These are phyloP conservation scores for Gymnothorax javanicus DNA, from an alignment of 2,797 vertebrate genomes.

Conservation along the genomic window DNA sequence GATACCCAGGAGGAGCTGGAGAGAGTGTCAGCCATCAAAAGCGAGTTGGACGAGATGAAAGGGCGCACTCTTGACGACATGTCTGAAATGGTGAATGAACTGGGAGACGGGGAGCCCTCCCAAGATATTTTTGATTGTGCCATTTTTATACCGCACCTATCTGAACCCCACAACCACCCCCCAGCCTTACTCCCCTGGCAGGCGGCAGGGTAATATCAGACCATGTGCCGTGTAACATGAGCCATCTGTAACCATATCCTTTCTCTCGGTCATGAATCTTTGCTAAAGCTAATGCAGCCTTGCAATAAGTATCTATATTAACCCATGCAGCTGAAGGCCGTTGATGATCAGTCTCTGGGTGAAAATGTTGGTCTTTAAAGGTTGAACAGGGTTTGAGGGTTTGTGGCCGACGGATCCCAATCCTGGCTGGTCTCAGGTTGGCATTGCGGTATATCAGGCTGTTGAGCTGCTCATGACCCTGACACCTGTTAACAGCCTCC, in stretches of 20 bases:
- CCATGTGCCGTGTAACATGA: background rate
- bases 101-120: background rate
- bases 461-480: conserved; percentile 26
- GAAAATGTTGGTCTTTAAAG: conserved; percentile 29
- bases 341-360: conserved; percentile 34
- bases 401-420: conserved; percentile 28
- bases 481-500: conserved; percentile 9
- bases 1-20: conserved; percentile 93
- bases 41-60: conserved; percentile 92
- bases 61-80: conserved; percentile 89
- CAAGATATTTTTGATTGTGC: background rate
- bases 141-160: background rate
- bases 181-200: background rate
- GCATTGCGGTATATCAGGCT: conserved; percentile 35
- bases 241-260: background rate
- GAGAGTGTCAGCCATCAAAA: conserved; percentile 91
- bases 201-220: background rate
- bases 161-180: background rate
- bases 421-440: conserved; percentile 40
- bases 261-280: conserved; percentile 5
- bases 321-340: conserved; percentile 32
- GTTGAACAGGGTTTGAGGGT: conserved; percentile 33
- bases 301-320: conserved; percentile 10
- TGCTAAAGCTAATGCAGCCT: conserved; percentile 6
- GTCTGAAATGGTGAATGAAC: conserved; percentile 89